Base-by-base conservation (phyloP, 2,888 invertebrate species). In the Orchesella flavescens region DNA sequence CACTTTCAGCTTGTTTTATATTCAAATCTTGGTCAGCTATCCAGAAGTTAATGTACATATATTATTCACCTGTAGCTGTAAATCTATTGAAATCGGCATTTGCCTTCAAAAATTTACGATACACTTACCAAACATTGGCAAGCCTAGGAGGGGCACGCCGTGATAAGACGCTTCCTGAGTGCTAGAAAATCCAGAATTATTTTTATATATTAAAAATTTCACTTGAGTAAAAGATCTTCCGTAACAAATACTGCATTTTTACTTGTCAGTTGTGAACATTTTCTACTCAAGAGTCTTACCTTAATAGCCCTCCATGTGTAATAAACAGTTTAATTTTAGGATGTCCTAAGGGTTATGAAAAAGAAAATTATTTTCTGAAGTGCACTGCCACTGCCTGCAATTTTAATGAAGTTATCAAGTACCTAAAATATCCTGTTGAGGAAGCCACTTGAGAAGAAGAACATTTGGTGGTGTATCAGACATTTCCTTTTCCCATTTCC, bases 341-440 rank as follows among this genome's bases (percentile, higher is more conserved):
- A 89, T 93, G 93, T 0, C 91, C 92, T 92, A 53, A 53, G 1
- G 24, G 17, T 1, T 15, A n/a, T 12, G n/a, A 9, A 12, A 55
- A 59, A 24, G 63, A 73, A 24, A 44, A 59, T 34, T 10, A 71
- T 44, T 43, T 44, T 66, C 1, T 43, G n/a, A n/a, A n/a, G 21
- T 12, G n/a, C 59, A 59, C 5, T 21, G 5, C 7, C 7, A n/a
- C 57, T n/a, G 57, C 7, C 15, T n/a, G 57, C 57, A 57, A 15
- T 21, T 59, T n/a, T 19, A 59, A 17, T 59, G 21, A 4, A 3
- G 10, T 24, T 53, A n/a, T n/a, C n/a, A n/a, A n/a, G n/a, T n/a
- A 82, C 96, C 94, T 78, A 96, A 91, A 89, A 96, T 92, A 89
- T 95, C 94, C 88, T 93, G 93, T 89, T 96, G 96, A 0, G 96